A percentile compares a stretch with the other conserved stretches of the same genome.
Conservation (phyloP, 64 coral and sea anemone genomes). For the Dendrophyllia cribrosa region DNA sequence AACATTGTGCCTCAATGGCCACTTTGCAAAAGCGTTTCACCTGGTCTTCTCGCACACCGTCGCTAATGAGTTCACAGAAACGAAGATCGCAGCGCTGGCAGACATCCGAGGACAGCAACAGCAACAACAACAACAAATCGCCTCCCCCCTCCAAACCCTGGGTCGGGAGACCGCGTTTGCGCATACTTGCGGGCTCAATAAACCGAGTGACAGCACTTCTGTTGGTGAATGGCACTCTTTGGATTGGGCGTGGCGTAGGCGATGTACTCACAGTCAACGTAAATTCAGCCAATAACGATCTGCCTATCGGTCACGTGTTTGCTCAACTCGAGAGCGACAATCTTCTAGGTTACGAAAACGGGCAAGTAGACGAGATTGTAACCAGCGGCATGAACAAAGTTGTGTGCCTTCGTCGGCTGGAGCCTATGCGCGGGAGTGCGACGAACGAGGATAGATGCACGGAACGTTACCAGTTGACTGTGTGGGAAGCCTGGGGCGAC, state of each 20-base stretch:
- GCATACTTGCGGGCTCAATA: constrained; percentile 54
- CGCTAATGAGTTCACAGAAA: constrained; percentile 57
- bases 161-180: constrained; percentile 31
- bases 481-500: constrained; percentile 91
- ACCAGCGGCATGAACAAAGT: constrained; percentile 84
- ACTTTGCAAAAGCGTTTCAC: constrained; percentile 22
- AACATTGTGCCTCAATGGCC: constrained; percentile 33
- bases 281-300: constrained; percentile 30
- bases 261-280: constrained; percentile 88
- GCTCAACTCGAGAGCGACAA: constrained; percentile 82
- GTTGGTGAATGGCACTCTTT: constrained; percentile 69
- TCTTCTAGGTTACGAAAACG: constrained; percentile 68
- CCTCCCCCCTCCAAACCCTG: not conserved
- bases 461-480: constrained; percentile 84
- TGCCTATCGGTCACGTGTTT: constrained; percentile 74
- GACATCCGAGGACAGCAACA: not conserved
- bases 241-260: constrained; percentile 80
- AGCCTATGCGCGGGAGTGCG: constrained; percentile 36
- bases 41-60: constrained; percentile 17
- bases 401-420: constrained; percentile 86
- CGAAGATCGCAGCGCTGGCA: constrained; percentile 39
- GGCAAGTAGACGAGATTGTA: constrained; percentile 85
- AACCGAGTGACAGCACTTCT: constrained; percentile 64
- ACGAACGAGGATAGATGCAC: constrained; percentile 57
- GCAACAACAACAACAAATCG: not conserved